These are phyloP conservation scores for Drosophila seguyi DNA, from an alignment of 1,140 invertebrate species.

Conservation along the genomic window DNA sequence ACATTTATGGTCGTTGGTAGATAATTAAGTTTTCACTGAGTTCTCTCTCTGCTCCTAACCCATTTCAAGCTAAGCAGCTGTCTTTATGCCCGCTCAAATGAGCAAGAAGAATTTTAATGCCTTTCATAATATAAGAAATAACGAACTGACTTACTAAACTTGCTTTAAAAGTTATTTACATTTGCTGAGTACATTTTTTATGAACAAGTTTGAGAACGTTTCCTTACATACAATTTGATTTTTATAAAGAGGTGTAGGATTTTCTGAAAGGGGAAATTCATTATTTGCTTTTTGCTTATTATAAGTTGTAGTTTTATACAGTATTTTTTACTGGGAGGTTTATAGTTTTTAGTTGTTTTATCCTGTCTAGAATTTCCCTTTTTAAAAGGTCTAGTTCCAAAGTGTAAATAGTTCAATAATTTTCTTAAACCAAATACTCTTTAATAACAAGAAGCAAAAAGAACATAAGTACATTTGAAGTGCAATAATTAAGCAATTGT, in stretches of 20 bases:
- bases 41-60: conserved; percentile 35
- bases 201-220: neutral
- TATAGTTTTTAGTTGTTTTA: too few relatives aligned
- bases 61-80: conserved; percentile 28
- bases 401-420: neutral
- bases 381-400: too few relatives aligned
- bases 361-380: too few relatives aligned
- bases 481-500: too few relatives aligned
- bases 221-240: neutral
- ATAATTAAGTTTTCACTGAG: conserved; percentile 67
- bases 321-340: neutral
- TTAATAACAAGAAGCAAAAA: too few relatives aligned
- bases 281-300: too few relatives aligned
- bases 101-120: conserved; percentile 11
- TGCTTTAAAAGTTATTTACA: conserved; percentile 7
- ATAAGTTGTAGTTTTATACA: neutral
- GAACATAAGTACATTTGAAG: too few relatives aligned
- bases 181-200: neutral
- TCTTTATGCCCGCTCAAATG: conserved; percentile 21
- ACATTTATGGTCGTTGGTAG: conserved; percentile 58
- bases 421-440: too few relatives aligned
- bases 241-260: neutral
- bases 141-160: conserved; percentile 3
- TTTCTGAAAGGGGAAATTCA: neutral
- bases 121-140: conserved; percentile 24